Evolutionary conservation across 2,888 invertebrate species (phyloP), one percentile per base, ranked within the genome.

Genomic region (Physocephala rufipes): DNA sequence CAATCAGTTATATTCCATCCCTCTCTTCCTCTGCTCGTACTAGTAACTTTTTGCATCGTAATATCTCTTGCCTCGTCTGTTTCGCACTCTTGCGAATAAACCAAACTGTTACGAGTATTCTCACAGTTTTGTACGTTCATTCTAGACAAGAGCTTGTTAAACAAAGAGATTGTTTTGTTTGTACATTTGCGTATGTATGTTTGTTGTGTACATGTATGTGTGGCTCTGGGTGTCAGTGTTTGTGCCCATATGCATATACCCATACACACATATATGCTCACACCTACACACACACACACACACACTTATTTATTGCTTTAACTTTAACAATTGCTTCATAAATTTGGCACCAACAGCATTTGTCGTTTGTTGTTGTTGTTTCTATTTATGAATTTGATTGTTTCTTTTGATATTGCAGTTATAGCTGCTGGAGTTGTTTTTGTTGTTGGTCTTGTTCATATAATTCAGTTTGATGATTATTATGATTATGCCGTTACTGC

Each of bases 321-420:
- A 28, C 15, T 61, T 12, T n/a, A 36, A n/a, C 61, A 61, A 61
- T 61, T 13, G 36, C 19, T 61, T 26, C 61, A 61, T 61, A 61
- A 61, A 61, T 61, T 61, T 28, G 13, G 19, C n/a, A n/a, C 30
- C 30, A n/a, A 36, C 30, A 30, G 61, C 36, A 30, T 26, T 4
- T 15, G 30, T 61, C n/a, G 13, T 19, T 61, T 28, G 19, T 30
- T n/a, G 24, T 13, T 24, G 15, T 55, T 55, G 19, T 24, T 55
- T 21, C 24, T 55, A 24, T 55, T 55, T 19, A 3, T 24, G 2
- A 24, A 21, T 55, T 13, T 21, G n/a, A 13, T 24, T 55, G 24
- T 19, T 55, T 2, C 24, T 13, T 13, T 55, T 55, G 19, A 21
- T 55, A 13, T 55, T 55, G 55, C 24, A 21, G 19, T 55, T 21